phyloP scores from a whole-genome alignment of 2,888 invertebrate genomes.

The Aleiodes leptofemur region DNA sequence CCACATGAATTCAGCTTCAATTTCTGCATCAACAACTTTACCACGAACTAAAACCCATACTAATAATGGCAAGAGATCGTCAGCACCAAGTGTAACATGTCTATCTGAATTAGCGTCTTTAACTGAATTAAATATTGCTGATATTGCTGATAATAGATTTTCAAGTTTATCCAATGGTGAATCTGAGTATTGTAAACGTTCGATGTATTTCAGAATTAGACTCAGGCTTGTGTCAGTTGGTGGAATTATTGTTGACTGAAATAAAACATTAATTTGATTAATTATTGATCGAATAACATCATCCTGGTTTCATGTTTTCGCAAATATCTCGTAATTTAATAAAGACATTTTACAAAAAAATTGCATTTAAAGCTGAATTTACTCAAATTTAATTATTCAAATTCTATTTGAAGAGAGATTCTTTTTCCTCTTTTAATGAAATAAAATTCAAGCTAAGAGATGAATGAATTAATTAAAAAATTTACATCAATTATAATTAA shows the following conservation, averaged over 20 bases:
- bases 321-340: too few species aligned
- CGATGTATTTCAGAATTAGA: slow-evolving; percentile 86
- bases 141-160: slow-evolving; percentile 91
- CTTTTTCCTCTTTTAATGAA: too few species aligned
- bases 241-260: slow-evolving; percentile 83
- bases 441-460: background rate
- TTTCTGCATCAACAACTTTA: slow-evolving; percentile 92
- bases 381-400: too few species aligned
- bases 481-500: slow-evolving; percentile 9
- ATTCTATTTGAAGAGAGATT: too few species aligned
- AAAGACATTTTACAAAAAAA: too few species aligned
- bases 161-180: slow-evolving; percentile 96
- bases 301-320: too few species aligned
- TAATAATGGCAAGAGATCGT: slow-evolving; percentile 93
- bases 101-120: slow-evolving; percentile 80
- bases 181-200: slow-evolving; percentile 92
- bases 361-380: too few species aligned
- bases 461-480: background rate
- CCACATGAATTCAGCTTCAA: slow-evolving; percentile 98
- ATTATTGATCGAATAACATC: background rate
- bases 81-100: slow-evolving; percentile 83
- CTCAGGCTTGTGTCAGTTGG: slow-evolving; percentile 86
- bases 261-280: slow-evolving; percentile 26
- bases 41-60: slow-evolving; percentile 95
- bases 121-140: slow-evolving; percentile 90